These are phyloP conservation scores for Crossaster papposus DNA, from an alignment of 53 echinoderm and acorn worm species.

Conservation along the genomic window DNA sequence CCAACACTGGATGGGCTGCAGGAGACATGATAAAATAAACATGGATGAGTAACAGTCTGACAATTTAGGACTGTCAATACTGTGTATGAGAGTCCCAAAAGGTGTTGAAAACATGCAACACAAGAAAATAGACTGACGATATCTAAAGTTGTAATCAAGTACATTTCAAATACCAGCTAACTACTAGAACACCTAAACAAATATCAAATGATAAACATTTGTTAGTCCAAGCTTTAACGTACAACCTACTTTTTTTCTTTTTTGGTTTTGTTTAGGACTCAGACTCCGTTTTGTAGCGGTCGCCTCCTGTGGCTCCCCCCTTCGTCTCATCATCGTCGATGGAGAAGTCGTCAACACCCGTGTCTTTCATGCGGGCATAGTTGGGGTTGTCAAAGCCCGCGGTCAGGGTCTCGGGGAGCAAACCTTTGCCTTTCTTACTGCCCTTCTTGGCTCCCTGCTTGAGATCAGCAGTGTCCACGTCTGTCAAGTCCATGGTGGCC, in stretches of 20 bases:
- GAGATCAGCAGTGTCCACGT: neutral
- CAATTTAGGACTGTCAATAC: too few species aligned
- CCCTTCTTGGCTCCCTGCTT: conserved; percentile 1
- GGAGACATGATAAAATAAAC: neutral
- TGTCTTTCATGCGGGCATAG: neutral
- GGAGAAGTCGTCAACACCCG: neutral
- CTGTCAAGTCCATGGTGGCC: neutral
- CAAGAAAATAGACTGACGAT: too few species aligned
- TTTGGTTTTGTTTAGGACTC: conserved; percentile 41
- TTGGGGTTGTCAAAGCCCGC: conserved; percentile 44
- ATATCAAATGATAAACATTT: too few species aligned
- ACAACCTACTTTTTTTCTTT: neutral
- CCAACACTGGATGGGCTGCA: neutral
- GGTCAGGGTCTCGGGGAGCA: conserved; percentile 20
- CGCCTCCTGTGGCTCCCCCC: conserved; percentile 24
- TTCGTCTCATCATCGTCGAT: neutral
- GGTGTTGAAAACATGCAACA: too few species aligned
- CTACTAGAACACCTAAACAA: too few species aligned
- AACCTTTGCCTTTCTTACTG: conserved; percentile 26
- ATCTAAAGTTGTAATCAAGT: too few species aligned
- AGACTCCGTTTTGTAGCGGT: conserved; percentile 9
- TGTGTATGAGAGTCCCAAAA: too few species aligned
- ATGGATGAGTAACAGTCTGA: too few species aligned
- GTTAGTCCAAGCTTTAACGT: neutral
- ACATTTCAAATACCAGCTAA: too few species aligned